Evolutionary conservation across 2,888 invertebrate species (phyloP).

Genomic region (Mylabris sibirica): DNA sequence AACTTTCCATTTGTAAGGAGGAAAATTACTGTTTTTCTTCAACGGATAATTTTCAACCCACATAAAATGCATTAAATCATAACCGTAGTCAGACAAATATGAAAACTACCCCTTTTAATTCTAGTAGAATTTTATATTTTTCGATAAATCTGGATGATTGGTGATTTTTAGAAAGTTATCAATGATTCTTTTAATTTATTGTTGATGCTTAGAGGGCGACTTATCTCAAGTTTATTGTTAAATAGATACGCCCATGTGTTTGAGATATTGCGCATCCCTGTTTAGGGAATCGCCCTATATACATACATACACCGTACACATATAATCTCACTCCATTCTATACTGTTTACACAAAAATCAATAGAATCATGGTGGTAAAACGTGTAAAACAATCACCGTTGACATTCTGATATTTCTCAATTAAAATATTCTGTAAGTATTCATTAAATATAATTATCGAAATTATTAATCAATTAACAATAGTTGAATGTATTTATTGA

Average conservation of each 20-base stretch:
- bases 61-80: background rate
- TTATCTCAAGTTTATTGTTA: background rate
- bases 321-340: background rate
- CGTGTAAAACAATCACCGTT: conserved; percentile 52
- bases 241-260: background rate
- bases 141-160: background rate
- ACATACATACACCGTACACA: background rate
- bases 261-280: conserved; percentile 23
- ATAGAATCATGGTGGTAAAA: conserved; percentile 58
- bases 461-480: background rate
- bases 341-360: conserved; percentile 53
- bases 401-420: conserved; percentile 51
- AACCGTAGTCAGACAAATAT: background rate
- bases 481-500: conserved; percentile 14
- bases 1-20: background rate
- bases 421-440: conserved; percentile 52
- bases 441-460: background rate
- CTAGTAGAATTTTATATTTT: background rate
- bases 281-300: conserved; percentile 17
- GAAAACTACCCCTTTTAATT: background rate
- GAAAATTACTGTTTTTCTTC: background rate
- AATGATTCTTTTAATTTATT: background rate
- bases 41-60: background rate
- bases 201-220: background rate
- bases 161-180: background rate